Evolutionary conservation across 2,113 vertebrate species (phyloP), one percentile per base, ranked within the genome.

Genomic region (Colius striatus): DNA sequence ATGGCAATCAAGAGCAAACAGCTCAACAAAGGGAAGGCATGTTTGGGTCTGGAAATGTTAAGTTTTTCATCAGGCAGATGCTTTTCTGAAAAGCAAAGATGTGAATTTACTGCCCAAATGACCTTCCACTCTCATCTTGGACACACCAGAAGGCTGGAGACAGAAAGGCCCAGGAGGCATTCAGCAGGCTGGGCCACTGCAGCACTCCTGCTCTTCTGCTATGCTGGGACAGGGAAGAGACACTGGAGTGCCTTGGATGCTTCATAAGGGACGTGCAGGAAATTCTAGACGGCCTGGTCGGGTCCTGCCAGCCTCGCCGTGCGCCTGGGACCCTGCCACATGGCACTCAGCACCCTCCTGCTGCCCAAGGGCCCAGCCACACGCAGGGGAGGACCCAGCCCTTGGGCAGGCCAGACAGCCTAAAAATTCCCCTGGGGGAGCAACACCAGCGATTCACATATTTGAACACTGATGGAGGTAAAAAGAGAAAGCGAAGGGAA

Each of bases 401-500:
- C 54, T 67, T 34, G 27, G 13, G n/a, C 60, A 51, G 43, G 21
- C 21, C 67, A 58, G n/a, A 51, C 83, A 74, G 48, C 16, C 77
- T 20, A 30, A 76, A 57, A 66, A 4, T 22, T 61, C 29, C 88
- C 1, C 4, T 67, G 43, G 53, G 26, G 32, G 29, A 83, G 75
- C 3, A 2, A 77, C n/a, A 45, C 53, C n/a, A 63, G 58, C 17
- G 63, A 82, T 77, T 93, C 89, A 57, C 3, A 3, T 38, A 66
- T 38, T 68, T 80, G 53, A 94, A 76, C 47, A 70, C 18, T 2
- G 63, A 65, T 5, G 0, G 68, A 89, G 73, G 80, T 92, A 84
- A 94, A 95, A 94, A 90, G 79, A 87, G 90, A 91, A 95, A 93
- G 83, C 70, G 65, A 89, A 92, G 62, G 60, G 79, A 90, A 92